Conservation (phyloP, 2,888 invertebrate genomes). For the Aquatica leii region DNA sequence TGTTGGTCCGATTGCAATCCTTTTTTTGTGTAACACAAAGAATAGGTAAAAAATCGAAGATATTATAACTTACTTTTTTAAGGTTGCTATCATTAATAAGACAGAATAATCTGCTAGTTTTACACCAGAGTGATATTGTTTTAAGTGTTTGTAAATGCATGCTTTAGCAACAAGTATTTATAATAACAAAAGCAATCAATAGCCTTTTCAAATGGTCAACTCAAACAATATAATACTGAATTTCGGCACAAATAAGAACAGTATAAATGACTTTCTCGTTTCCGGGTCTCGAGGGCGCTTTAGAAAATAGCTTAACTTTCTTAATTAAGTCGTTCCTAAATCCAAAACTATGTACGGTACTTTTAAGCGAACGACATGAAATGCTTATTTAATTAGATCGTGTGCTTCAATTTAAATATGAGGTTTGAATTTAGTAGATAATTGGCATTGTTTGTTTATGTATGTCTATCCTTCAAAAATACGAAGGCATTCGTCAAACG, state of each 20-base stretch:
- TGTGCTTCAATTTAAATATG: conserved; percentile 15
- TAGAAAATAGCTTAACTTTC: conserved; percentile 41
- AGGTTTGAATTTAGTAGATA: conserved; percentile 15
- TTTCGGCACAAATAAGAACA: conserved; percentile 35
- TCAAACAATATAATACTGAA: conserved; percentile 29
- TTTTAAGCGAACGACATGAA: conserved; percentile 30
- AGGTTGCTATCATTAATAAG: background rate
- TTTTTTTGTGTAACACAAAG: conserved; percentile 6
- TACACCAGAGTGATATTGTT: no score
- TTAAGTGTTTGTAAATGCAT: no score
- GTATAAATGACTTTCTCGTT: conserved; percentile 38
- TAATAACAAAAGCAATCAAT: conserved; percentile 33
- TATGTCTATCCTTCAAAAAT: no score
- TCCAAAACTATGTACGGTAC: conserved; percentile 39
- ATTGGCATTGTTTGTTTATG: no score
- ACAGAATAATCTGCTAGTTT: no score
- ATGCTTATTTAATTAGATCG: conserved; percentile 38
- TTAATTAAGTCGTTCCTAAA: conserved; percentile 43
- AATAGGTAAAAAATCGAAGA: background rate
- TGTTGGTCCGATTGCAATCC: conserved; percentile 15
- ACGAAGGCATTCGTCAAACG: conserved; percentile 12
- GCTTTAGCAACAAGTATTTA: no score
- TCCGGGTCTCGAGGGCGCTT: conserved; percentile 33
- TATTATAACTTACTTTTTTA: background rate
- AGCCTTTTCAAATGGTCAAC: conserved; percentile 32